phyloP scores from a whole-genome alignment of 2,113 vertebrate genomes.

The Lampris incognitus region DNA sequence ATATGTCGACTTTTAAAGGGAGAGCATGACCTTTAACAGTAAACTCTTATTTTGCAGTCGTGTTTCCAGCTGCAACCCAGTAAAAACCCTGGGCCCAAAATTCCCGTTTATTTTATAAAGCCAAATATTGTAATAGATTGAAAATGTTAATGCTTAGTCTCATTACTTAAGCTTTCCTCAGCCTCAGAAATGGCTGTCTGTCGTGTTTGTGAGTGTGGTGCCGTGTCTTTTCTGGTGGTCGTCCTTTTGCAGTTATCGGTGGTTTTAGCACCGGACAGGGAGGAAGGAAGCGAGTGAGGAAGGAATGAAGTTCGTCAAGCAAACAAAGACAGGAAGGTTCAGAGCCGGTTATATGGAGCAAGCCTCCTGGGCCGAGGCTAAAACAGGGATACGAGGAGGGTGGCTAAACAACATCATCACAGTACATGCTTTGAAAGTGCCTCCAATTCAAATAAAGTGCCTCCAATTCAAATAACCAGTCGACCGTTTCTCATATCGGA shows the following conservation, averaged over 20 bases:
- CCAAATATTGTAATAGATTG: no score
- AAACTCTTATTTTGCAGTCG: no score
- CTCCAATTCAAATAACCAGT: background rate
- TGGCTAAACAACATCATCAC: slow-evolving; percentile 30
- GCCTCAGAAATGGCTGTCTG: background rate
- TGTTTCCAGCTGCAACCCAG: no score
- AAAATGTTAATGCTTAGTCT: no score
- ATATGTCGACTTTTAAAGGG: no score
- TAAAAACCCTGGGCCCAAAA: no score
- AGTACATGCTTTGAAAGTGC: slow-evolving; percentile 20
- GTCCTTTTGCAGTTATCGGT: background rate
- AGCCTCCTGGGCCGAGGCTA: slow-evolving; percentile 52
- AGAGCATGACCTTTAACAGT: no score
- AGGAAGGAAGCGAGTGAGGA: slow-evolving; percentile 20
- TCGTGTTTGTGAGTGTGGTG: background rate
- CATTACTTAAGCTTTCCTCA: no score
- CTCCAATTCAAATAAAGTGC: background rate
- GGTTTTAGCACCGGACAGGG: slow-evolving; percentile 2
- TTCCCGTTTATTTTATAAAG: no score
- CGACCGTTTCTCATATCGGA: no score
- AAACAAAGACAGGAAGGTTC: slow-evolving; percentile 81
- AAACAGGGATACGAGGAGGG: slow-evolving; percentile 43
- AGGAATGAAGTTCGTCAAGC: slow-evolving; percentile 69
- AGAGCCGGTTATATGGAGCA: slow-evolving; percentile 19
- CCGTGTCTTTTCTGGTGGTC: background rate